Conservation (phyloP, 1,140 invertebrate genomes). For the Odontomachus brunneus region DNA sequence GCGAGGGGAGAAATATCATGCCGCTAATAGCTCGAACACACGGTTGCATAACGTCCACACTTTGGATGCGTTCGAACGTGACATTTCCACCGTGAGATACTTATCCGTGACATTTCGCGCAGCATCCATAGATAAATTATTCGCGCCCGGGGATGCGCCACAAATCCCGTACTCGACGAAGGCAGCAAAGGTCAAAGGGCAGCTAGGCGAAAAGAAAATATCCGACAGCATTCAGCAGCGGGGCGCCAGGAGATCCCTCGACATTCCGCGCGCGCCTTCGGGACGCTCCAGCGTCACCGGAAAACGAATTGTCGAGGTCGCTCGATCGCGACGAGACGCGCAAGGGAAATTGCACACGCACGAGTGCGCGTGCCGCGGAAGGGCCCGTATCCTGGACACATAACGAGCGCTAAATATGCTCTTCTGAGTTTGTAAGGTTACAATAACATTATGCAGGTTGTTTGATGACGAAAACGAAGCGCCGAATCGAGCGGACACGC, state of each 20-base stretch:
- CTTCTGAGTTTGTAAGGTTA: too few species aligned
- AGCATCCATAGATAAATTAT: slow-evolving; percentile 3
- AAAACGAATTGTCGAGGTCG: background rate
- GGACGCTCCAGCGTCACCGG: background rate
- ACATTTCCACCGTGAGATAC: slow-evolving; percentile 58
- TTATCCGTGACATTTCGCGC: slow-evolving; percentile 59
- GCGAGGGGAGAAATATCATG: background rate
- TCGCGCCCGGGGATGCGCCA: too few species aligned
- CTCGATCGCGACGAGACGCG: background rate
- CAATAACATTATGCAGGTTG: too few species aligned
- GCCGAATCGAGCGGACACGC: too few species aligned
- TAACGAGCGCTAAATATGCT: too few species aligned
- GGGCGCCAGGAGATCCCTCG: background rate
- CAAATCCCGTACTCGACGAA: too few species aligned
- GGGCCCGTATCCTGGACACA: too few species aligned
- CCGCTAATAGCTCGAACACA: background rate
- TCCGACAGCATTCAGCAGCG: background rate
- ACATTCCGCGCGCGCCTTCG: background rate
- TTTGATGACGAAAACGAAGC: too few species aligned
- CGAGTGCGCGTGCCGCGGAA: too few species aligned
- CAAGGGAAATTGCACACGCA: too few species aligned
- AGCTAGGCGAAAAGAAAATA: too few species aligned
- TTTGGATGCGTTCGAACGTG: slow-evolving; percentile 13
- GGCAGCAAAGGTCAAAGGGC: too few species aligned
- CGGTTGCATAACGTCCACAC: background rate